Evolutionary conservation across 2,797 vertebrate genomes (phyloP).

Genomic region (Melanogrammus aeglefinus): DNA sequence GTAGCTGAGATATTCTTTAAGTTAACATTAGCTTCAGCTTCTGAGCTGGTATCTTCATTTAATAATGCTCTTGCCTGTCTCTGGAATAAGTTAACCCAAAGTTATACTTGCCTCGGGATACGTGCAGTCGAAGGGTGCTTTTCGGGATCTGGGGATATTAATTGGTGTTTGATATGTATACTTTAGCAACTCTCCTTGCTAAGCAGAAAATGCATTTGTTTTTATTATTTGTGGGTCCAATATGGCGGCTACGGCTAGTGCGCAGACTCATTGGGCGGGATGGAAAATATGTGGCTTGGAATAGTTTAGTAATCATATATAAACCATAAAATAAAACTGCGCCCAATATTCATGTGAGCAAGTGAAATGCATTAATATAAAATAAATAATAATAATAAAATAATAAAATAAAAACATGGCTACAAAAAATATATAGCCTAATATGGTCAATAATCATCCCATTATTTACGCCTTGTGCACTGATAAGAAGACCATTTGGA

Average conservation of each 20-base stretch:
- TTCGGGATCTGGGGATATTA: not conserved
- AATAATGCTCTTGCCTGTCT: not conserved
- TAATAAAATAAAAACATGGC: not conserved
- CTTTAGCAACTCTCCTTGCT: constrained; percentile 23
- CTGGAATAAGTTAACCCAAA: not conserved
- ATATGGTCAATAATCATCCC: no score
- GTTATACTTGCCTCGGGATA: constrained; percentile 26
- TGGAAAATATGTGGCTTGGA: not conserved
- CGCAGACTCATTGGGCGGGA: constrained; percentile 9
- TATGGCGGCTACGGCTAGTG: constrained; percentile 32
- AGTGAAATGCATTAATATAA: not conserved
- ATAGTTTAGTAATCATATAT: not conserved
- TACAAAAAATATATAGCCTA: no score
- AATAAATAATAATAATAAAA: no score
- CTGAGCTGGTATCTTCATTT: not conserved
- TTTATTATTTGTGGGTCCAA: constrained; percentile 33
- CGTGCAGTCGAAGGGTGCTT: constrained; percentile 9
- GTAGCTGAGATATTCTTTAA: not conserved
- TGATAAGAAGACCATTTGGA: no score
- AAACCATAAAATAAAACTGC: not conserved
- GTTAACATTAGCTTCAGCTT: not conserved
- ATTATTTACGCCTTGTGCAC: no score
- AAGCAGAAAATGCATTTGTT: constrained; percentile 30
- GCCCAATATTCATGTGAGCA: not conserved
- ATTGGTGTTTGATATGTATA: constrained; percentile 12